Evolutionary conservation across 2,113 vertebrate species (phyloP).

Genomic region (Scopus umbretta): DNA sequence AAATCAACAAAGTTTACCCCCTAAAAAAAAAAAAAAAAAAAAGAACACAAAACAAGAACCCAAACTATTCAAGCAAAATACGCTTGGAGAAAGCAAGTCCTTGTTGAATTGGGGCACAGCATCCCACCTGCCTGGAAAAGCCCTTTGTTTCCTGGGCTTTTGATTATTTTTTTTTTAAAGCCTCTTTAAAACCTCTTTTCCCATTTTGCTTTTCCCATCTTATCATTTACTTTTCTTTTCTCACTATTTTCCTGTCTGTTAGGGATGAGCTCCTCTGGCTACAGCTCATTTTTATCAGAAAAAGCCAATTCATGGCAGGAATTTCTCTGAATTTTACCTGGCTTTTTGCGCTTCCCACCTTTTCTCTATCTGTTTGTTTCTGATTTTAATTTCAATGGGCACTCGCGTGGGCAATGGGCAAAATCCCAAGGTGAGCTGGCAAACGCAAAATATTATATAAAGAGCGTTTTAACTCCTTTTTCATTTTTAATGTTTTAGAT

Average conservation of each 20-base stretch:
- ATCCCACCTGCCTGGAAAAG: neutral
- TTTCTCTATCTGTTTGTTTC: neutral
- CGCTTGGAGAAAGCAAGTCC: neutral
- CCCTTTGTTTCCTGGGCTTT: conserved; percentile 24
- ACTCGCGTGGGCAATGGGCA: neutral
- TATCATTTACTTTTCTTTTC: neutral
- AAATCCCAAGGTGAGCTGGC: conserved; percentile 2
- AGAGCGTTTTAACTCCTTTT: neutral
- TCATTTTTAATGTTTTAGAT: neutral
- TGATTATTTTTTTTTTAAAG: neutral
- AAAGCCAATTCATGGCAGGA: neutral
- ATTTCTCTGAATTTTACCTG: neutral
- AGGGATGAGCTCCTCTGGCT: neutral
- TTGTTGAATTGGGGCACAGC: neutral
- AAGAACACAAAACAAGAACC: too few species aligned
- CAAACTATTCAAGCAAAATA: neutral
- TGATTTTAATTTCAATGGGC: conserved; percentile 24
- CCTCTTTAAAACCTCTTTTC: neutral
- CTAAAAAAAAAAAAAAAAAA: neutral
- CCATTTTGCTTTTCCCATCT: neutral
- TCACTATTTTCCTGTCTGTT: neutral
- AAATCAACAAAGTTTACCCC: neutral
- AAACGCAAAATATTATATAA: neutral
- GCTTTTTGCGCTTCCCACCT: neutral
- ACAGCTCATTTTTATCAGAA: neutral